phyloP scores from a whole-genome alignment of 2,113 vertebrate genomes.

The Opisthocomus hoazin region DNA sequence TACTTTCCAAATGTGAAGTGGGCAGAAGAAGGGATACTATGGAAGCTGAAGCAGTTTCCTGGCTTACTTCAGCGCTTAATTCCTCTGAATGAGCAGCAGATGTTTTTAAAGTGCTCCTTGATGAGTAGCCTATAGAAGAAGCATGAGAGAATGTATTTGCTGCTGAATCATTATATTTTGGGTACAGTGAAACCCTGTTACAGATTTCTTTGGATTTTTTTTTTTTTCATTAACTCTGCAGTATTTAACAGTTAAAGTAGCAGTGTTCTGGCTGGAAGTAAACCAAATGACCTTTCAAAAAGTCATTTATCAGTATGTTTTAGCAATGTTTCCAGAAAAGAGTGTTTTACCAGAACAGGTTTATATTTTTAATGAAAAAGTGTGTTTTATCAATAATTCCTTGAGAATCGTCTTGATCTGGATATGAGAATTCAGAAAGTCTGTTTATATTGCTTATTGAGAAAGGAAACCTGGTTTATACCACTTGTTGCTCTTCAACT shows the following conservation, averaged over 20 bases:
- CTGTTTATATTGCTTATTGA: not conserved
- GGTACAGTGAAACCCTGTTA: not conserved
- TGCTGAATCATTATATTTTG: not conserved
- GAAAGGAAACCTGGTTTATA: not conserved
- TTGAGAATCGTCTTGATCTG: not conserved
- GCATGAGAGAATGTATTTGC: not conserved
- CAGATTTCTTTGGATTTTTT: not conserved
- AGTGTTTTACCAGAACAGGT: not conserved
- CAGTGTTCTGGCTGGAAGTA: not conserved
- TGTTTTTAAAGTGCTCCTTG: conserved; percentile 9
- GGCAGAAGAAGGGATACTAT: not conserved
- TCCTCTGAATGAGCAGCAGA: not conserved
- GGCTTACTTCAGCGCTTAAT: not conserved
- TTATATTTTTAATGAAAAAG: not conserved
- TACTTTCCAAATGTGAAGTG: not conserved
- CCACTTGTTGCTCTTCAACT: not conserved
- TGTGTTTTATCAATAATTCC: not conserved
- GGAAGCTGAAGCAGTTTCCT: not conserved
- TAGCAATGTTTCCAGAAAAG: not conserved
- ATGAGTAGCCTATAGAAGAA: conserved; percentile 4
- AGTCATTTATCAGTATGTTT: not conserved
- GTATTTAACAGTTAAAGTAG: not conserved
- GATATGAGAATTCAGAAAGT: not conserved
- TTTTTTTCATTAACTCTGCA: not conserved
- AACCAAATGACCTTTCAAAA: not conserved